Percentiles rank a stretch among this genome's conserved stretches.
These are phyloP conservation scores for Acleris cristana DNA, from an alignment of 2,888 invertebrate genomes.

Conservation along the genomic window DNA sequence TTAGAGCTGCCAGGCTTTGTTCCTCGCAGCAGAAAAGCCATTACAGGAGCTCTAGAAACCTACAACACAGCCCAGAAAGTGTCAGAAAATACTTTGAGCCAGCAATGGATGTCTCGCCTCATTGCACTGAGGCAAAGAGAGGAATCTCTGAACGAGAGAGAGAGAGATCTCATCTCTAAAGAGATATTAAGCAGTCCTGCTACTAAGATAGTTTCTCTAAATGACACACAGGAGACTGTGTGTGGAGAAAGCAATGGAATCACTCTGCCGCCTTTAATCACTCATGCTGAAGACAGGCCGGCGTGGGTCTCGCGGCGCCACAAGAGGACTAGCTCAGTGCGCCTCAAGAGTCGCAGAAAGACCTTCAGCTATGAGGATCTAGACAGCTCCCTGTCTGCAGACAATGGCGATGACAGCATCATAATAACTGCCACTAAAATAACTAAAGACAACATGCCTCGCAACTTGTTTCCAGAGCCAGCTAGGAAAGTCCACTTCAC, in stretches of 20 bases:
- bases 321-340: conserved; percentile 58
- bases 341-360: conserved; percentile 60
- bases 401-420: conserved; percentile 80
- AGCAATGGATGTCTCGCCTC: conserved; percentile 84
- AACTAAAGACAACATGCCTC: conserved; percentile 74
- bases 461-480: conserved; percentile 71
- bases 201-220: conserved; percentile 57
- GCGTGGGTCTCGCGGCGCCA: conserved; percentile 58
- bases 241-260: conserved; percentile 66
- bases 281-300: conserved; percentile 47
- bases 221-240: conserved; percentile 48
- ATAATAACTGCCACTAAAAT: conserved; percentile 81
- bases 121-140: conserved; percentile 79
- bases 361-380: conserved; percentile 80
- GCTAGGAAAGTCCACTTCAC: conserved; percentile 78
- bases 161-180: conserved; percentile 73
- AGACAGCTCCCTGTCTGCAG: conserved; percentile 84
- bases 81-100: conserved; percentile 81
- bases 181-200: conserved; percentile 73
- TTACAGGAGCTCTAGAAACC: conserved; percentile 55
- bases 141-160: conserved; percentile 77
- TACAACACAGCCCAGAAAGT: conserved; percentile 74
- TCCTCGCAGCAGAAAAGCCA: conserved; percentile 68
- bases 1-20: conserved; percentile 78
- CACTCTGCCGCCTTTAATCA: conserved; percentile 69